A percentile compares a stretch with the other conserved stretches of the same genome.
Conservation (phyloP, 2,888 invertebrate species). For the Horisme vitalbata region DNA sequence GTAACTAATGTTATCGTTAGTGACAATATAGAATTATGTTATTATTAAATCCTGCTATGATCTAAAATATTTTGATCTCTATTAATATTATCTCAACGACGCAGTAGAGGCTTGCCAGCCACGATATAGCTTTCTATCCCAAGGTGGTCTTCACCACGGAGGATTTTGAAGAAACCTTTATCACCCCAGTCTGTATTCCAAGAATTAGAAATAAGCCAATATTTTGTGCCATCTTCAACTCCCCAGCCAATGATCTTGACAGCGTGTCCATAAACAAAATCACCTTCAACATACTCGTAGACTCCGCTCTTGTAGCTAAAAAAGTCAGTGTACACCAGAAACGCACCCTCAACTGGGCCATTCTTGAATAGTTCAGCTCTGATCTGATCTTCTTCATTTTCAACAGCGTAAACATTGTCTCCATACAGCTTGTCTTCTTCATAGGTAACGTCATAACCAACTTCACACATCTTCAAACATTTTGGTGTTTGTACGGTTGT, state of each 20-base stretch:
- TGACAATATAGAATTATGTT: no score
- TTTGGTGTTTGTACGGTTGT: constrained; percentile 87
- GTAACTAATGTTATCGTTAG: no score
- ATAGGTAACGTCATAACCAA: constrained; percentile 86
- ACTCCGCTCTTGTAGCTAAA: constrained; percentile 91
- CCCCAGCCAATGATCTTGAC: constrained; percentile 95
- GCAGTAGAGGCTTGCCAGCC: constrained; percentile 88
- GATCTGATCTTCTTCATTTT: no score
- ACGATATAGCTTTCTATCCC: constrained; percentile 87
- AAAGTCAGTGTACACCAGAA: constrained; percentile 93
- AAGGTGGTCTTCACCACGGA: constrained; percentile 90
- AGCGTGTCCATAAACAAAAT: constrained; percentile 91
- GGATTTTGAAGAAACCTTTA: constrained; percentile 93
- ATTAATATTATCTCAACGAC: no score
- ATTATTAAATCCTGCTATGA: no score
- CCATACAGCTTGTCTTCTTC: no score
- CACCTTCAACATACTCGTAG: constrained; percentile 87
- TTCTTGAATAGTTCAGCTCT: constrained; percentile 91
- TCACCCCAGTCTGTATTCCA: constrained; percentile 98
- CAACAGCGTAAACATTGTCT: no score
- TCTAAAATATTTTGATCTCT: no score
- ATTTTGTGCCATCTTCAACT: constrained; percentile 87
- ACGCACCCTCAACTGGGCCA: constrained; percentile 95
- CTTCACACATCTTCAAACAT: constrained; percentile 87
- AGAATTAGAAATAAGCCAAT: constrained; percentile 96